These are phyloP conservation scores for Macrophya alboannulata DNA, from an alignment of 2,888 invertebrate species.

Conservation along the genomic window DNA sequence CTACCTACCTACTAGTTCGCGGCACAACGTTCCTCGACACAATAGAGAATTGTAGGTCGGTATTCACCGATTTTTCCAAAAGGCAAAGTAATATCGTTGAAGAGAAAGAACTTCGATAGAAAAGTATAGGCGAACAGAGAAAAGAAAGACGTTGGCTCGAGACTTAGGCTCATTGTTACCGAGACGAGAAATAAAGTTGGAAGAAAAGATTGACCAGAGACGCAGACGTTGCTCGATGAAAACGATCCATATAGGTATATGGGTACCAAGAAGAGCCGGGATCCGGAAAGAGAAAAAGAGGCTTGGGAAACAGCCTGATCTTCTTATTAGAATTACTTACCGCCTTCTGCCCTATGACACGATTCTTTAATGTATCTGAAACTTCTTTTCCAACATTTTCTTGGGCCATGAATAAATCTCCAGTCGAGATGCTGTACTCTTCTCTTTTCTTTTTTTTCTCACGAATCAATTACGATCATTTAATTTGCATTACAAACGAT, in stretches of 20 bases:
- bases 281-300: background rate
- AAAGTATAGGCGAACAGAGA: background rate
- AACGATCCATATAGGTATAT: background rate
- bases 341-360: background rate
- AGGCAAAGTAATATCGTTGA: slow-evolving; percentile 29
- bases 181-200: slow-evolving; percentile 4
- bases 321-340: background rate
- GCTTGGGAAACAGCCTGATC: background rate
- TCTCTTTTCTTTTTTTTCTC: too few relatives aligned
- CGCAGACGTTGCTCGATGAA: background rate
- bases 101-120: background rate
- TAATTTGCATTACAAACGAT: background rate
- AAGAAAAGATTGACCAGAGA: slow-evolving; percentile 23
- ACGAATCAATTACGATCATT: background rate
- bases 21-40: slow-evolving; percentile 23
- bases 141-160: background rate
- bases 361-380: background rate
- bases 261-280: background rate
- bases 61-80: slow-evolving; percentile 30
- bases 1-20: background rate
- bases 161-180: slow-evolving; percentile 25
- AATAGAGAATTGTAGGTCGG: background rate
- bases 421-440: background rate
- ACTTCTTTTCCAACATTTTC: background rate
- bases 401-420: background rate